Base-by-base conservation (phyloP, 92 coral and sea anemone species). In the Porites rus region DNA sequence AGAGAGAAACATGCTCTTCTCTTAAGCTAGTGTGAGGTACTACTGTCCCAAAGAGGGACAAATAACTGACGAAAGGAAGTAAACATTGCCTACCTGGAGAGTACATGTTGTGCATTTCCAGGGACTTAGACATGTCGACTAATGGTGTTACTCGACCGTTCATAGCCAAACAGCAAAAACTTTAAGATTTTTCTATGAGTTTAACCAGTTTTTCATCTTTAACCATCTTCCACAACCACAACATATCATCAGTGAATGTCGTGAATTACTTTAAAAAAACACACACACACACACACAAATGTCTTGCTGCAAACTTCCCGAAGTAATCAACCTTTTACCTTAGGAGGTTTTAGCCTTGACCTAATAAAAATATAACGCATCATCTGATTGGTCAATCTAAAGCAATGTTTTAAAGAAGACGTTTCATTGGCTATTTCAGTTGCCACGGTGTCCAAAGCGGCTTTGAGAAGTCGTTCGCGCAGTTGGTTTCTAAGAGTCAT, bases 61-160 rank as follows among this genome's bases (percentile, higher is more conserved):
- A 19, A 10, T 51, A 66, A 51, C 16, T 28, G 8, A n/a, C 4
- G 10, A 76, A 11, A 20, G 9, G 11, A 75, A 53, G 9, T 10
- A 8, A 54, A 77, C 8, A 58, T 38, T 43, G 11, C 19, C 62
- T 31, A 77, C 81, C 78, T 4, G 61, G 12, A 9, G 83, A 64
- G 53, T 20, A 0, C 63, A 72, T 13, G 24, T 72, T 19, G 17
- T 60, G 73, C 87, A 83, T 51, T 65, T 83, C 87, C 80, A 67
- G 0, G 16, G 83, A 78, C 3, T 31, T 52, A 21, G 83, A 46
- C 72, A 81, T 83, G 46, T 16, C 65, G 80, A 31, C 14, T 4
- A 10, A 13, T 14, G 87, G 87, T 14, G 72, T 21, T 17, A 83
- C 80, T 50, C 87, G 80, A 17, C 87, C 67, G 80, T 6, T 62